phyloP scores from a whole-genome alignment of 2,113 vertebrate genomes.

The Hypomesus transpacificus region DNA sequence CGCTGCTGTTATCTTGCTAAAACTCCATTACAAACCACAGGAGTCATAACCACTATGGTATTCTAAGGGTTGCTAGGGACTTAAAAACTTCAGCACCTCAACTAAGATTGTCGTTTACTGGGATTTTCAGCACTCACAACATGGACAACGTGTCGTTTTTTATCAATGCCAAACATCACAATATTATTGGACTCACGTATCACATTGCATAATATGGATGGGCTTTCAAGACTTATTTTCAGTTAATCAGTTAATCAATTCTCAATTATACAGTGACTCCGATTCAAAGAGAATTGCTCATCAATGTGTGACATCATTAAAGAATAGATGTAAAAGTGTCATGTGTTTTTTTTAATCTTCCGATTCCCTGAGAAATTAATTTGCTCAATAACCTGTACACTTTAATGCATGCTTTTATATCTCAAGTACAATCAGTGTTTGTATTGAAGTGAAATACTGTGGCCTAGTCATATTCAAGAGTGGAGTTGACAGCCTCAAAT shows the following conservation, averaged over 20 bases:
- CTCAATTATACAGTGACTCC: not conserved
- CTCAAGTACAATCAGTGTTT: not conserved
- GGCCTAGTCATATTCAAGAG: too few relatives aligned
- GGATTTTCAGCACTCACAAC: not conserved
- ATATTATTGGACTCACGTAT: too few relatives aligned
- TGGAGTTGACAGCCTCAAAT: too few relatives aligned
- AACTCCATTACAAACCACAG: not conserved
- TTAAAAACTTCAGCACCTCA: not conserved
- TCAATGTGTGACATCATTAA: not conserved
- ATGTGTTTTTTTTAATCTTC: not conserved
- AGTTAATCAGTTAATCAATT: not conserved
- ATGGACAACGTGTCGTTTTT: too few relatives aligned
- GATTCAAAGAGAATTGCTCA: not conserved
- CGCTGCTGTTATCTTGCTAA: not conserved
- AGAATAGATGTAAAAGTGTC: not conserved
- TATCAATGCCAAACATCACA: too few relatives aligned
- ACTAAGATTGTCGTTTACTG: not conserved
- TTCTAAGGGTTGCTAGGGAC: not conserved
- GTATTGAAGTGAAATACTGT: not conserved
- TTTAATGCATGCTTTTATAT: not conserved
- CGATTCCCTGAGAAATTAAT: not conserved
- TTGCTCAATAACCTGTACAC: not conserved
- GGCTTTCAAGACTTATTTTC: constrained; percentile 2
- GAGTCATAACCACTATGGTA: not conserved
- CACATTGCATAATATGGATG: too few relatives aligned